These are phyloP conservation scores for Petaurus breviceps DNA, from an alignment of 2,113 vertebrate species.

Conservation along the genomic window DNA sequence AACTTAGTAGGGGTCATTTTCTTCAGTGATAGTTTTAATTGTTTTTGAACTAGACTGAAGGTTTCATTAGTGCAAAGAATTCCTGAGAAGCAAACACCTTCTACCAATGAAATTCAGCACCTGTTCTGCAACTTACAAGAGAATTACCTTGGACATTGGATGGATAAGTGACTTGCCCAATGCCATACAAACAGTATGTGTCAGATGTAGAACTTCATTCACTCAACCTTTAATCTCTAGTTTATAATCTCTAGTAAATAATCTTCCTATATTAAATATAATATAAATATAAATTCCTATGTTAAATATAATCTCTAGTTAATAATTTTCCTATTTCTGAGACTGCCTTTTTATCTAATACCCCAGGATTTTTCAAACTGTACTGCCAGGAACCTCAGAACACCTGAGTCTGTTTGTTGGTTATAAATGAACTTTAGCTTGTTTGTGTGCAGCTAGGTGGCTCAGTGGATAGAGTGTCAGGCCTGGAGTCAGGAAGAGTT, in stretches of 20 bases:
- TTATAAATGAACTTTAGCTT: not conserved
- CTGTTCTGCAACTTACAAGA: not conserved
- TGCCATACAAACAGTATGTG: rapidly evolving
- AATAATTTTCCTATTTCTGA: not conserved
- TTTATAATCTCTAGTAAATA: not conserved
- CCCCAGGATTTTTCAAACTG: not conserved
- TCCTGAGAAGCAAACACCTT: not conserved
- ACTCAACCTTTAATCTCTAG: not conserved
- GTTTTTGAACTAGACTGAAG: not conserved
- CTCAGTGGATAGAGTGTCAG: not conserved
- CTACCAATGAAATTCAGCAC: not conserved
- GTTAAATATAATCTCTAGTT: not conserved
- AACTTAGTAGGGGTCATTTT: not conserved
- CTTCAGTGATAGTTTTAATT: not conserved
- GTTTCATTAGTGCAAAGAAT: not conserved
- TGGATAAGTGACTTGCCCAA: not conserved
- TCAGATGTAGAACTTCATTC: not conserved
- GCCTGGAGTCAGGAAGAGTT: not conserved
- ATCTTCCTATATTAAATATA: too few relatives aligned
- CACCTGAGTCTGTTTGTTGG: not conserved
- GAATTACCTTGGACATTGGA: rapidly evolving
- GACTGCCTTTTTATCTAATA: not conserved
- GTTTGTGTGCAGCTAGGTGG: not conserved
- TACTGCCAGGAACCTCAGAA: not conserved
- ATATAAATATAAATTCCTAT: too few relatives aligned